These are phyloP conservation scores for Plutomurus gul DNA, from an alignment of 1,140 invertebrate species.

Conservation along the genomic window DNA sequence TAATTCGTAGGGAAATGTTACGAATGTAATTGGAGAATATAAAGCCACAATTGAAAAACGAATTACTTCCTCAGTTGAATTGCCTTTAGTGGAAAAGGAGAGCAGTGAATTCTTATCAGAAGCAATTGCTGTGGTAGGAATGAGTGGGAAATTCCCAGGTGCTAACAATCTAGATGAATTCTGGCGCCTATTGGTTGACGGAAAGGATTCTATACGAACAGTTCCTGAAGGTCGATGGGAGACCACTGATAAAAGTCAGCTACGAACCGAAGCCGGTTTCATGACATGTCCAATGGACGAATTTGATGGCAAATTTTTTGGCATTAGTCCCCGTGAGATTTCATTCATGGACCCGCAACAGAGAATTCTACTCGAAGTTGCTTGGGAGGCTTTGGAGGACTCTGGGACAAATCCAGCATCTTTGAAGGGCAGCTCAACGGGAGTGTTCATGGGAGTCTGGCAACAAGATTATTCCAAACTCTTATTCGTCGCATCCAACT, in stretches of 20 bases:
- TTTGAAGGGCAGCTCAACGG: background rate
- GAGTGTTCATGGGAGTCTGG: constrained; percentile 40
- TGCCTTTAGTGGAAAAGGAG: background rate
- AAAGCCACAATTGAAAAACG: background rate
- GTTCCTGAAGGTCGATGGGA: constrained; percentile 7
- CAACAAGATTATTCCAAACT: constrained; percentile 21
- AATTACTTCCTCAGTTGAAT: too few relatives aligned
- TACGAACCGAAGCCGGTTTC: constrained; percentile 32
- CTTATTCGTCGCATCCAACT: background rate
- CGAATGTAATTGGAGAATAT: too few relatives aligned
- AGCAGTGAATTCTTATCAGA: background rate
- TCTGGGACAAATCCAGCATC: constrained; percentile 3
- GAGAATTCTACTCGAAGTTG: constrained; percentile 64
- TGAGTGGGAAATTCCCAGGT: constrained; percentile 38
- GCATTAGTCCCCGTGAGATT: constrained; percentile 63
- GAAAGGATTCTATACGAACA: background rate
- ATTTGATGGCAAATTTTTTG: constrained; percentile 64
- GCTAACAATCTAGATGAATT: constrained; percentile 24
- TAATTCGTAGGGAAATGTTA: too few relatives aligned
- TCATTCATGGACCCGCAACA: constrained; percentile 68
- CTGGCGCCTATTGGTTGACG: constrained; percentile 15
- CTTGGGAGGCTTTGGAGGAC: constrained; percentile 67
- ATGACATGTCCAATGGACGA: constrained; percentile 38
- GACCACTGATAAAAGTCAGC: background rate
- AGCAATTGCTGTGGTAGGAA: constrained; percentile 35